Evolutionary conservation across 2,113 vertebrate genomes (phyloP).

Genomic region (Psilopsiagon aymara): DNA sequence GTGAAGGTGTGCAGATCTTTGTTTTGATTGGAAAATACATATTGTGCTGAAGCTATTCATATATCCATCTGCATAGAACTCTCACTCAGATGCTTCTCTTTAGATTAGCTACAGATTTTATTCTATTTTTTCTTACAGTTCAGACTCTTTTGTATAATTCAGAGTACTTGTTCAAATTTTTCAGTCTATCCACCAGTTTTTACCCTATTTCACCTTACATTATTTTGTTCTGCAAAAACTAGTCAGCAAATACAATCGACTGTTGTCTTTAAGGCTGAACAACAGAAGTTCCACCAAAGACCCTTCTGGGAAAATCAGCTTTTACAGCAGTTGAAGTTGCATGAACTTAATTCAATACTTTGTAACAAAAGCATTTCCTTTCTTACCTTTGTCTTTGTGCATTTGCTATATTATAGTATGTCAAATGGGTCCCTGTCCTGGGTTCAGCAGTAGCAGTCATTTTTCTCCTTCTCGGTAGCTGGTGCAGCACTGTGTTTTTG

Average conservation of each 20-base stretch:
- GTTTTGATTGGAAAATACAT: not conserved
- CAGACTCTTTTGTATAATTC: not conserved
- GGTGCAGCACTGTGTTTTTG: too few species aligned
- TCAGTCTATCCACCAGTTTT: not conserved
- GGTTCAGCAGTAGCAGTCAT: too few species aligned
- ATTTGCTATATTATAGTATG: not conserved
- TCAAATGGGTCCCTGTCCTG: not conserved
- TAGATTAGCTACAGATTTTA: not conserved
- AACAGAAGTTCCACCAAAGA: not conserved
- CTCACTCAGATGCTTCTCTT: not conserved
- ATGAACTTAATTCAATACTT: not conserved
- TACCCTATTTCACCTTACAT: not conserved
- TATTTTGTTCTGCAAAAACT: not conserved
- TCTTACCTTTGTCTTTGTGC: not conserved
- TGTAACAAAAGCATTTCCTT: not conserved
- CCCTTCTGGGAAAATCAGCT: not conserved
- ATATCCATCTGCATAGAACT: not conserved
- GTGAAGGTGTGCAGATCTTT: not conserved
- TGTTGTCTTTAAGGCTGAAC: not conserved
- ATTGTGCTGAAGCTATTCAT: not conserved
- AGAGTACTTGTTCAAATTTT: not conserved
- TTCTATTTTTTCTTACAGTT: not conserved
- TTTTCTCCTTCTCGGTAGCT: too few species aligned
- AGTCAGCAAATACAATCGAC: not conserved
- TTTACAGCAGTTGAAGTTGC: not conserved